These are phyloP conservation scores for Bombylius discolor DNA, from an alignment of 2,888 invertebrate genomes.

Conservation along the genomic window DNA sequence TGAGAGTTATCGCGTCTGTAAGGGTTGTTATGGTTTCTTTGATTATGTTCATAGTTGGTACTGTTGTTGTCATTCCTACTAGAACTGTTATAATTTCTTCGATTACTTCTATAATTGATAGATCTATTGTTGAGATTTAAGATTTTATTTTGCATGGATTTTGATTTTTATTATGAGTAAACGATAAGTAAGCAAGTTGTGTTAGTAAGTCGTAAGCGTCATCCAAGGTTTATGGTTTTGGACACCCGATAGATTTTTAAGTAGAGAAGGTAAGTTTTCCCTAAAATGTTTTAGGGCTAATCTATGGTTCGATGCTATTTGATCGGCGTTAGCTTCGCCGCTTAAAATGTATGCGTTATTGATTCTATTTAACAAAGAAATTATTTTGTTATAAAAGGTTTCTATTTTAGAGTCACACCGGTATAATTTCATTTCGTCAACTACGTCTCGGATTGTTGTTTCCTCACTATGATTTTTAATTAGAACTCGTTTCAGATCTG, in stretches of 20 bases:
- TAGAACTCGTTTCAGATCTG: no score
- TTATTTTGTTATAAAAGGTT: no score
- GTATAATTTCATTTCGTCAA: neutral
- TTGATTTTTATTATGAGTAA: neutral
- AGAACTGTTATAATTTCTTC: no score
- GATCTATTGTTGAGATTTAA: slow-evolving; percentile 1
- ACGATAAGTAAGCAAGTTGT: neutral
- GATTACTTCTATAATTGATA: slow-evolving; percentile 3
- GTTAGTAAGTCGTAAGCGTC: slow-evolving; percentile 2
- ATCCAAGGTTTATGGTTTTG: slow-evolving; percentile 1
- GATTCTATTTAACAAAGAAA: neutral
- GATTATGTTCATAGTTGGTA: no score
- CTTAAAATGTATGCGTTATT: slow-evolving; percentile 7
- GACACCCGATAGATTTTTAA: slow-evolving; percentile 5
- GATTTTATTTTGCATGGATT: no score
- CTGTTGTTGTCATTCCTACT: no score
- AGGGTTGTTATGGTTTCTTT: no score
- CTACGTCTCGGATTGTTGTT: neutral
- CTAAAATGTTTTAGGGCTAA: slow-evolving; percentile 4
- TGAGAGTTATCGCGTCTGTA: no score
- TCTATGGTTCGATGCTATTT: slow-evolving; percentile 3
- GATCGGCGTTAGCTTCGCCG: neutral
- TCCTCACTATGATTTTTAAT: slow-evolving; percentile 5
- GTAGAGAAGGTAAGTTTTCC: neutral
- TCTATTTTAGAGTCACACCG: neutral